Evolutionary conservation across 2,888 invertebrate genomes (phyloP).

Genomic region (Acleris holmiana): DNA sequence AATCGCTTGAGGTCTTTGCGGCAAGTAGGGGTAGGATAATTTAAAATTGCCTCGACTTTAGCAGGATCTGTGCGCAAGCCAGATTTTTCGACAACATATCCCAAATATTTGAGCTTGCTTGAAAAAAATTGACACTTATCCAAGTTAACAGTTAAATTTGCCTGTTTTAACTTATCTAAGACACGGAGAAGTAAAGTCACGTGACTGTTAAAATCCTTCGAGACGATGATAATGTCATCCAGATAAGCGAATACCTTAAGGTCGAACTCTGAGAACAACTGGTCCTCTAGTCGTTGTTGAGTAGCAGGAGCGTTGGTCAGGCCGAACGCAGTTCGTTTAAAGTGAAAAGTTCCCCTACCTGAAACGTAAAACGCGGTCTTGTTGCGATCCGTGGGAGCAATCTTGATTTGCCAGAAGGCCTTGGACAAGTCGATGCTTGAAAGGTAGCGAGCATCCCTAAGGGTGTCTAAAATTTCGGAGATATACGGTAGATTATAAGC

Average conservation of each 20-base stretch:
- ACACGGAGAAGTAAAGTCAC: background rate
- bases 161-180: background rate
- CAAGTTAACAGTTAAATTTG: slow-evolving; percentile 7
- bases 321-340: slow-evolving; percentile 12
- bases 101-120: background rate
- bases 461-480: background rate
- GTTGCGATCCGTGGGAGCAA: background rate
- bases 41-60: slow-evolving; percentile 27
- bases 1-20: slow-evolving; percentile 40
- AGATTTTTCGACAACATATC: slow-evolving; percentile 3
- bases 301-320: slow-evolving; percentile 12
- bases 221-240: background rate
- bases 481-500: background rate
- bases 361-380: background rate
- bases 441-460: no score
- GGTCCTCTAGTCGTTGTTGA: slow-evolving; percentile 1
- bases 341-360: background rate
- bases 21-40: slow-evolving; percentile 40
- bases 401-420: background rate
- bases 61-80: background rate
- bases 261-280: slow-evolving; percentile 3
- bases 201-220: slow-evolving; percentile 2
- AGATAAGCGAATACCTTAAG: slow-evolving; percentile 3
- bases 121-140: slow-evolving; percentile 8
- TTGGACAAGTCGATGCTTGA: background rate